Conservation (phyloP, 2,888 invertebrate species). For the Hyalella azteca region DNA sequence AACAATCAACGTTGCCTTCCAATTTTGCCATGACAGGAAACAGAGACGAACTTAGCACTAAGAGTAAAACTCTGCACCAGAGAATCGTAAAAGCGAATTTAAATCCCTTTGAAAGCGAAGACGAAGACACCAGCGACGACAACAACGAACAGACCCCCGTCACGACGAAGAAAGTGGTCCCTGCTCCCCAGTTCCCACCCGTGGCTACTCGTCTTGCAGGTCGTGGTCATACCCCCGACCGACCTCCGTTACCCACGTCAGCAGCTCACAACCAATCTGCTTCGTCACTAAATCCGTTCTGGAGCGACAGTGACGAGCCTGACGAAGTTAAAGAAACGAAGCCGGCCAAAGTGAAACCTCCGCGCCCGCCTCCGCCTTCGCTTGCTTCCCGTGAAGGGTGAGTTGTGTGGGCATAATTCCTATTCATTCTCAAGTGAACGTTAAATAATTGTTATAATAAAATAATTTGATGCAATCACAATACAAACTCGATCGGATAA, state of each 20-base stretch:
- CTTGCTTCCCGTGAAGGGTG: constrained; percentile 15
- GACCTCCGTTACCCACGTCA: not conserved
- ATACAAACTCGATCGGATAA: too few relatives aligned
- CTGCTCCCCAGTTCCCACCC: constrained; percentile 46
- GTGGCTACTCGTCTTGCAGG: not conserved
- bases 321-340: constrained; percentile 20
- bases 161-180: constrained; percentile 37
- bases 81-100: constrained; percentile 61
- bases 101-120: constrained; percentile 76
- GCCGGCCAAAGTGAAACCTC: constrained; percentile 52
- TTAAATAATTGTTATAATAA: too few relatives aligned
- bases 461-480: too few relatives aligned
- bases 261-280: constrained; percentile 9
- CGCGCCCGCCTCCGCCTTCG: constrained; percentile 63
- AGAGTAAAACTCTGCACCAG: constrained; percentile 39
- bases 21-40: not conserved
- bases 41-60: constrained; percentile 17
- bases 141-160: constrained; percentile 4
- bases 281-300: constrained; percentile 52
- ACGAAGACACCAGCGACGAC: constrained; percentile 72
- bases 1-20: not conserved
- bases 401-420: not conserved
- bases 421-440: too few relatives aligned
- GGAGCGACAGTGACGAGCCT: constrained; percentile 55
- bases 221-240: not conserved